Percentiles rank a stretch among this genome's conserved stretches.
phyloP scores from a whole-genome alignment of 2,797 vertebrate genomes.

The Molossus molossus region DNA sequence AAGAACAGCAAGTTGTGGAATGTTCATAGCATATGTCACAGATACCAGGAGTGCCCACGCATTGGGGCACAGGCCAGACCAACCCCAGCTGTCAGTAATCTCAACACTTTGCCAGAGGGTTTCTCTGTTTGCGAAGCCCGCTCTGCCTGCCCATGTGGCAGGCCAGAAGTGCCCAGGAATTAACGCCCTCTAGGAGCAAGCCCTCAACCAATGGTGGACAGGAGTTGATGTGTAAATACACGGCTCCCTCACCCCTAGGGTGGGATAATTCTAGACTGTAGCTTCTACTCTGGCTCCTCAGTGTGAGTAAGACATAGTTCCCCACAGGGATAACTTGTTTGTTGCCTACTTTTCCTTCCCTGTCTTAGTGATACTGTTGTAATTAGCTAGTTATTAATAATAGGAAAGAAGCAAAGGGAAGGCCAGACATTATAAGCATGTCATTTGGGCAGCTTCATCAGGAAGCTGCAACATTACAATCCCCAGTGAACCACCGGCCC shows the following conservation, averaged over 20 bases:
- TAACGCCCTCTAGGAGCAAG: not conserved
- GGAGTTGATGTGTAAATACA: not conserved
- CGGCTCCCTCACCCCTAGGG: not conserved
- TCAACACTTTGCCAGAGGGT: not conserved
- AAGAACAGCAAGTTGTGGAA: not conserved
- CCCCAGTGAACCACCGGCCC: too few relatives aligned
- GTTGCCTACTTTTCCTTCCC: not conserved
- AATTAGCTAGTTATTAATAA: too few relatives aligned
- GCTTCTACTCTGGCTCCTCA: not conserved
- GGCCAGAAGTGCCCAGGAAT: not conserved
- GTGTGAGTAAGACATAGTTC: not conserved
- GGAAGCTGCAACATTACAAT: too few relatives aligned
- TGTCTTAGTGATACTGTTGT: not conserved
- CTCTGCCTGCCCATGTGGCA: not conserved
- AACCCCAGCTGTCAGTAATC: not conserved
- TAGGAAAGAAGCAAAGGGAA: too few relatives aligned
- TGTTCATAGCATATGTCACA: not conserved
- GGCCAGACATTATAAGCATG: too few relatives aligned
- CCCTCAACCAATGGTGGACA: not conserved
- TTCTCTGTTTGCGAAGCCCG: not conserved
- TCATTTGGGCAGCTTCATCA: too few relatives aligned
- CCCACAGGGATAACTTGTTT: not conserved
- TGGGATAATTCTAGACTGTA: not conserved
- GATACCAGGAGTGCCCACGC: not conserved
- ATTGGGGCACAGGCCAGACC: not conserved